Percentiles rank a stretch among this genome's conserved stretches.
Evolutionary conservation across 2,113 vertebrate genomes (phyloP).

Genomic region (Collichthys lucidus): DNA sequence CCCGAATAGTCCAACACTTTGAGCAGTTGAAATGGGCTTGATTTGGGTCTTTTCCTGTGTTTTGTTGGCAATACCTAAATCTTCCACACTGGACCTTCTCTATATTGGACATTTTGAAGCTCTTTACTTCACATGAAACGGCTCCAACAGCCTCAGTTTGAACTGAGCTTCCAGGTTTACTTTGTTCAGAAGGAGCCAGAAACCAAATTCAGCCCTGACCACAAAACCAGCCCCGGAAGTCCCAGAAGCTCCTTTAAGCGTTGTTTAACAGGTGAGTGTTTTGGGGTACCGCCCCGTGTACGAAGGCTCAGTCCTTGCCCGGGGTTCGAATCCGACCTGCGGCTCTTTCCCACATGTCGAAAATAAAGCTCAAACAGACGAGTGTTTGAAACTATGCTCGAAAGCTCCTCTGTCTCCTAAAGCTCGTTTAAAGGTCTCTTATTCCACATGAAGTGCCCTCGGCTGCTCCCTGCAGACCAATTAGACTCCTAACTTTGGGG

Average conservation of each 20-base stretch:
- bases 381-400: background rate
- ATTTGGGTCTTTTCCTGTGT: background rate
- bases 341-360: too few species aligned
- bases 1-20: background rate
- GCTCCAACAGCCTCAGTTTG: background rate
- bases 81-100: too few species aligned
- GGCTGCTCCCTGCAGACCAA: slow-evolving; percentile 47
- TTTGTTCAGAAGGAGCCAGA: background rate
- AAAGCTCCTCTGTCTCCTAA: background rate
- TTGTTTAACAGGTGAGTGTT: background rate
- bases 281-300: too few species aligned
- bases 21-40: background rate
- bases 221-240: background rate
- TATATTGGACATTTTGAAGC: background rate
- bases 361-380: background rate
- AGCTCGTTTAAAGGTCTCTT: slow-evolving; percentile 21
- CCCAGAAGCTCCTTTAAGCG: background rate
- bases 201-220: background rate
- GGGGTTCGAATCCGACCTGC: too few species aligned
- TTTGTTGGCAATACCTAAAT: background rate
- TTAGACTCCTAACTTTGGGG: slow-evolving; percentile 23
- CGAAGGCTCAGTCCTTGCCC: too few species aligned
- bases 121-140: background rate
- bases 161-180: too few species aligned
- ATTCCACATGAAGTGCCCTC: background rate